Evolutionary conservation across 2,888 invertebrate species (phyloP).

Genomic region (Catocala sponsa): DNA sequence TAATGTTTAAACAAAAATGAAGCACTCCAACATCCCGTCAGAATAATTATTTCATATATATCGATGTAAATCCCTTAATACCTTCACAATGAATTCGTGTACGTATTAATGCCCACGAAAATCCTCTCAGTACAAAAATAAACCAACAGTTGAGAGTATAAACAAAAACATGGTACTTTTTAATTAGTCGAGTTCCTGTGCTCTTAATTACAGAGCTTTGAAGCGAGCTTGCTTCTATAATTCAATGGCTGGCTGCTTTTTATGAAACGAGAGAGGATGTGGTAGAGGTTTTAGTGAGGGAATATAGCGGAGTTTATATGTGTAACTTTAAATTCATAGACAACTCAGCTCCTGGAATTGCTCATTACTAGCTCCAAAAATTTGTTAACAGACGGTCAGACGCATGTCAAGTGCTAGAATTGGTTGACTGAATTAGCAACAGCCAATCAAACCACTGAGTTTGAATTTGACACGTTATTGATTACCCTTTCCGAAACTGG

Average conservation of each 20-base stretch:
- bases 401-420: no score
- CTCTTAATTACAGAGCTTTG: constrained; percentile 36
- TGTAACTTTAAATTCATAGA: no score
- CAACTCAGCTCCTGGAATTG: no score
- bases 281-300: constrained; percentile 1
- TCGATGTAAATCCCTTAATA: constrained; percentile 5
- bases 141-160: constrained; percentile 4
- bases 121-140: constrained; percentile 1
- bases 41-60: not conserved
- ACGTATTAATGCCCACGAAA: not conserved
- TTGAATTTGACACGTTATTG: no score
- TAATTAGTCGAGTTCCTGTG: constrained; percentile 30
- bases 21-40: no score
- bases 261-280: constrained; percentile 12
- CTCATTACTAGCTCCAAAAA: no score
- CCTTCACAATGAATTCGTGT: not conserved
- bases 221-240: constrained; percentile 28
- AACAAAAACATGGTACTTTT: constrained; percentile 23
- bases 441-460: no score
- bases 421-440: no score
- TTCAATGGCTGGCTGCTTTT: constrained; percentile 29
- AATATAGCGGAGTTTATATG: not conserved
- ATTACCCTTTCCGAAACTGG: no score
- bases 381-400: no score
- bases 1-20: no score